A percentile compares a stretch with the other conserved stretches of the same genome.
phyloP scores from a whole-genome alignment of 2,113 vertebrate genomes.

The Sinocyclocheilus maitianheensis region DNA sequence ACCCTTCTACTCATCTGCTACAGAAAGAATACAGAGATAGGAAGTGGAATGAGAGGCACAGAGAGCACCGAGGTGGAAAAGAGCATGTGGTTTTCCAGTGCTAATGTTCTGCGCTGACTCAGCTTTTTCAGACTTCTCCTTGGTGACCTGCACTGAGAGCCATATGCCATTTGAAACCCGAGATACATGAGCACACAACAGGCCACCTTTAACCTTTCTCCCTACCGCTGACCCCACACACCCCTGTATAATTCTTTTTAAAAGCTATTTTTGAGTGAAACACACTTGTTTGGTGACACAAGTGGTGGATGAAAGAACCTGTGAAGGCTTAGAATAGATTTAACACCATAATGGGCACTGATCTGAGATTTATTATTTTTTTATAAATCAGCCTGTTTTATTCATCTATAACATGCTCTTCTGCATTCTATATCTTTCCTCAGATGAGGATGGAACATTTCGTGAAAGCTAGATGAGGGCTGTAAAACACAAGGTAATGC shows the following conservation, averaged over 20 bases:
- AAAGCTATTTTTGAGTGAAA: slow-evolving; percentile 26
- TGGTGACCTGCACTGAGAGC: slow-evolving; percentile 31
- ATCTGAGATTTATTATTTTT: not conserved
- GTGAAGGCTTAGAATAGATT: slow-evolving; percentile 15
- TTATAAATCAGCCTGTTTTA: not conserved
- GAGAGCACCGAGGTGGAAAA: not conserved
- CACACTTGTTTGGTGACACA: slow-evolving; percentile 47
- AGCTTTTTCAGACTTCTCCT: slow-evolving; percentile 8
- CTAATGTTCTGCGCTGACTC: slow-evolving; percentile 34
- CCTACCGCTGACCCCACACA: slow-evolving; percentile 35
- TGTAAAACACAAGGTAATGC: slow-evolving; percentile 63
- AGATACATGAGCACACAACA: slow-evolving; percentile 23
- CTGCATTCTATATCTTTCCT: not conserved
- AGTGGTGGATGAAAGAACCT: slow-evolving; percentile 39
- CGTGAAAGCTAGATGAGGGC: slow-evolving; percentile 39
- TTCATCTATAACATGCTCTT: not conserved
- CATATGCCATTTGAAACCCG: slow-evolving; percentile 25
- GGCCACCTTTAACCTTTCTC: slow-evolving; percentile 46
- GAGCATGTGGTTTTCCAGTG: not conserved
- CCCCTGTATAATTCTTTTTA: not conserved
- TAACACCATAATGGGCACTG: not conserved
- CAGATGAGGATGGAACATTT: slow-evolving; percentile 3
- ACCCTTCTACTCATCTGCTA: not conserved
- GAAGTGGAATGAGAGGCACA: not conserved
- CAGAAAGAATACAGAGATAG: not conserved